Percentiles rank a stretch among this genome's conserved stretches.
Conservation (phyloP, 2,797 vertebrate genomes). For the Hyperoplus lanceolatus region DNA sequence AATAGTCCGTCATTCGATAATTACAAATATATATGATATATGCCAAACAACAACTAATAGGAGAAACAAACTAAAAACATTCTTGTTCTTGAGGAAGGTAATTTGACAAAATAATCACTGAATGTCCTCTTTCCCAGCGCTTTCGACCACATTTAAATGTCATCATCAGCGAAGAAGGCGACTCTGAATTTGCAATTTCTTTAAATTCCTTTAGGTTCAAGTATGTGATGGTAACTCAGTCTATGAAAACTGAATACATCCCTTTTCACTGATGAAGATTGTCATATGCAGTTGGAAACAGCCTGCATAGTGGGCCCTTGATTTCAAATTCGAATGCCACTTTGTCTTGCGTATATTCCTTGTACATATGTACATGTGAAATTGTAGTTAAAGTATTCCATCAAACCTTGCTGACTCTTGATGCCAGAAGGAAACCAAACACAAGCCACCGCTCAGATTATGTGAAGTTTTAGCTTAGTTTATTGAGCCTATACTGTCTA, state of each 20-base stretch:
- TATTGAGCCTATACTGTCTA: background rate
- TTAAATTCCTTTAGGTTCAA: background rate
- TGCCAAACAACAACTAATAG: background rate
- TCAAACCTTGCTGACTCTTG: background rate
- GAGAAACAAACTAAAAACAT: background rate
- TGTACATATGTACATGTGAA: too few relatives aligned
- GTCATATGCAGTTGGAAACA: background rate
- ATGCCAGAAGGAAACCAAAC: constrained; percentile 5
- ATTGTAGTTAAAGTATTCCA: background rate
- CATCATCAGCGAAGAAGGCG: background rate
- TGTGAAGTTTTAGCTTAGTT: background rate
- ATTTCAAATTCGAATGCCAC: background rate
- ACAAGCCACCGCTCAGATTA: background rate
- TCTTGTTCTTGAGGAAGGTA: background rate
- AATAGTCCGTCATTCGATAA: background rate
- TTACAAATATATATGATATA: background rate
- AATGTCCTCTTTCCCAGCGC: background rate
- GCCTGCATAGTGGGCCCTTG: too few relatives aligned
- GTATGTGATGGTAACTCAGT: background rate
- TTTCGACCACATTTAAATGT: background rate
- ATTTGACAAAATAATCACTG: background rate
- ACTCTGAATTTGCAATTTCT: background rate
- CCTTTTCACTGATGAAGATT: background rate
- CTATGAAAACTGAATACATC: background rate
- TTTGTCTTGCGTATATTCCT: background rate